Base-by-base conservation (phyloP, 2,113 vertebrate genomes). In the Melanotaenia duboulayi region DNA sequence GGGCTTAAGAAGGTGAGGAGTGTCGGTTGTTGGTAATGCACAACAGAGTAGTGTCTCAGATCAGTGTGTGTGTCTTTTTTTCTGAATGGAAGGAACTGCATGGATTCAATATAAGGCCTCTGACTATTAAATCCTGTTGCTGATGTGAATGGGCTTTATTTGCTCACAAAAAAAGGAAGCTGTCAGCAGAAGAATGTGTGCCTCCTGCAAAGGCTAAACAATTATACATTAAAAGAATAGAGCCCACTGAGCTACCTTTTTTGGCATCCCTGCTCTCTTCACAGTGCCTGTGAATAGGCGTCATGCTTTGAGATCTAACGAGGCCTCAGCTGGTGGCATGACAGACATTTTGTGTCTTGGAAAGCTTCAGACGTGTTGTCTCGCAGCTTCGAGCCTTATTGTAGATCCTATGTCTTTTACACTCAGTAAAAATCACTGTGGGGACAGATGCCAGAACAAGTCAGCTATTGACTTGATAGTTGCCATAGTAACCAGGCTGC, bases 1-100 rank as follows among this genome's bases (percentile, higher is more conserved):
- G 90, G 94, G 78, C 92, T 95, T 42, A 99, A 98, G 92, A 98
- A 97, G 79, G 97, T 98, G 81, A 85, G 82, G 24, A 46, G 50
- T 11, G 50, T 16, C 8, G 2, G 37, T 55, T 22, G 60, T 16
- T 40, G 59, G 22, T 62, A 17, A 50, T 35, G 37, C 11, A 59
- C 22, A 51, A 22, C 4, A 16, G n/a, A 22, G 2, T 1, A 39
- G 49, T 32, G n/a, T 42, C 48, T 39, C 35, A 14, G 51, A 35
- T 58, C 44, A 64, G 1, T 2, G 61, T 59, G 20, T 37, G 22
- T 24, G 42, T 23, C 32, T 46, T 46, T 46, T 46, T 17, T 8
- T 59, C 19, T 71, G 23, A 57, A n/a, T 7, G 2, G 11, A 25
- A 23, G 7, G 4, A 67, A n/a, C n/a, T 12, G 16, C 46, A 14